phyloP scores from a whole-genome alignment of 2,113 vertebrate species.

The Oenanthe melanoleuca region DNA sequence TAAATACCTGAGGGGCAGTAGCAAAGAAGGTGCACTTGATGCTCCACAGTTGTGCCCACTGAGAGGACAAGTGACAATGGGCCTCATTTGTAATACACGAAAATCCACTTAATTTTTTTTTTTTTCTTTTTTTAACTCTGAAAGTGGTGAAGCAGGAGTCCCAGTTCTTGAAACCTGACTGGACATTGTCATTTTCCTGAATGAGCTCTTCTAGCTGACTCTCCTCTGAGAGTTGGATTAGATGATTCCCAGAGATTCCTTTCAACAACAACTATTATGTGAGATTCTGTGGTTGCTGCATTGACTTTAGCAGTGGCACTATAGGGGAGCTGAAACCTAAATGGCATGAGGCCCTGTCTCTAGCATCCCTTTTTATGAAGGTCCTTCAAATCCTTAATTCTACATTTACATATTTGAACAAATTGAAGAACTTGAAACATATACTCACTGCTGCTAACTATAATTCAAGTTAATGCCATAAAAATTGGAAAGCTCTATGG shows the following conservation, averaged over 20 bases:
- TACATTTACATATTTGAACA: background rate
- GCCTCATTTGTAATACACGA: too few species aligned
- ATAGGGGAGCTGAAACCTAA: background rate
- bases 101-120: too few species aligned
- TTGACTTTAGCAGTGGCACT: background rate
- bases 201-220: background rate
- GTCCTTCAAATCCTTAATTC: background rate
- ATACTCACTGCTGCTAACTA: background rate
- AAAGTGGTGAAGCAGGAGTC: background rate
- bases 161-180: background rate
- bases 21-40: background rate
- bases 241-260: background rate
- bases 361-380: background rate
- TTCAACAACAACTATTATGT: accelerated
- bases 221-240: background rate
- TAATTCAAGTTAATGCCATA: background rate
- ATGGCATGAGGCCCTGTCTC: background rate
- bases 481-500: background rate
- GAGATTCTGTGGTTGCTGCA: background rate
- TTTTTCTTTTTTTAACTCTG: too few species aligned
- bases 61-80: background rate
- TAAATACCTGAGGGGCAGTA: background rate
- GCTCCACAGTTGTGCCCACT: background rate
- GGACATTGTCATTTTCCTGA: too few species aligned
- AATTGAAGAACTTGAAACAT: background rate